Evolutionary conservation across 2,888 invertebrate species (phyloP), one percentile per base, ranked within the genome.

Genomic region (Chloromyia formosa): DNA sequence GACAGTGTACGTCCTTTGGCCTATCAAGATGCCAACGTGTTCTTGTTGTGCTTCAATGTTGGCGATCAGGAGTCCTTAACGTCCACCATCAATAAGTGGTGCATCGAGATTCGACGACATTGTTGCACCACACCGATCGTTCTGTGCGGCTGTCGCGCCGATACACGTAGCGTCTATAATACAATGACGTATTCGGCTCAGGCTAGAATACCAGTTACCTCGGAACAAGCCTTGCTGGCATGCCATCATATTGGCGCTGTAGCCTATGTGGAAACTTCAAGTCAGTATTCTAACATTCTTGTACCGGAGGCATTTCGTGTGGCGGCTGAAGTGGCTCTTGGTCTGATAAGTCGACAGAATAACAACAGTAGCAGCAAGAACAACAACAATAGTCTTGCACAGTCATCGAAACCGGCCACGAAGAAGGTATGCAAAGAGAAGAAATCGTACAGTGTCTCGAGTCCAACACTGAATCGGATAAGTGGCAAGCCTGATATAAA

Each of bases 251-350:
- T 90, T 5, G 89, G 89, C 45, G 90, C 90, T 2, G 88, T 88
- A 40, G 90, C 90, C 0, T 91, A 90, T 80, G 90, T 91, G 61
- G 91, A 91, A 82, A 90, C 90, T 0, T 90, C 90, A 12, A 88
- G 90, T 10, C 86, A 89, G 79, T 87, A 88, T 0, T 89, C 90
- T 5, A 86, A 85, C 71, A 88, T 89, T 80, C 89, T 89, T 1
- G 90, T 90, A 35, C 87, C 88, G 77, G 90, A 91, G 80, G 90
- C 90, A 53, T 90, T 91, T 80, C 90, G 91, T 82, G 89, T 91
- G 1, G 90, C 90, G 0, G 90, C 90, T 0, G 82, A 91, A 40
- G 89, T 89, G 0, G 89, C 90, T 0, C 81, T 89, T 23, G 90
- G 90, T 16, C 88, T 77, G 56, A 76, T 75, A 20, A 75, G 74